A percentile compares a stretch with the other conserved stretches of the same genome.
Conservation (phyloP, 2,797 vertebrate species). For the Falco rusticolus region DNA sequence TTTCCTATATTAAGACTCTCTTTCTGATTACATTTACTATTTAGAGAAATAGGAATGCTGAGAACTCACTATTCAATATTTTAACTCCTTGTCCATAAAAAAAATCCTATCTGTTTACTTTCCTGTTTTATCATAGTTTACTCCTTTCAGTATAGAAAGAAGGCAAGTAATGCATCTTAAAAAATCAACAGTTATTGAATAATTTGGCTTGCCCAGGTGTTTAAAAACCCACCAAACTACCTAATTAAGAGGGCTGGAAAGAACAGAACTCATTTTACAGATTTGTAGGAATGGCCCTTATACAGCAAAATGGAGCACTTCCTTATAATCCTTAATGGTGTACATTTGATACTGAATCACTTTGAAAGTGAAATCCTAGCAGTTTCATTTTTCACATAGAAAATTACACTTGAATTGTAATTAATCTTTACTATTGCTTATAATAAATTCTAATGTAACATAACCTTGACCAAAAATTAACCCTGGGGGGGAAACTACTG, state of each 20-base stretch:
- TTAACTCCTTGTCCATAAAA: not conserved
- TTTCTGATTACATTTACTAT: not conserved
- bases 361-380: not conserved
- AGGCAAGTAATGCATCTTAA: not conserved
- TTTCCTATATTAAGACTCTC: not conserved
- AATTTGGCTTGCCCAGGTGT: not conserved
- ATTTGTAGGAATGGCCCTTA: not conserved
- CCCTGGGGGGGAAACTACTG: not conserved
- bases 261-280: not conserved
- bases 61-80: not conserved
- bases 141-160: not conserved
- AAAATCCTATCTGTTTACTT: not conserved
- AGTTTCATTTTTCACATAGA: not conserved
- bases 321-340: not conserved
- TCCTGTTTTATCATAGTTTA: not conserved
- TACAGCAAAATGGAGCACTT: not conserved
- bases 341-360: not conserved
- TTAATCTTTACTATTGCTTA: not conserved
- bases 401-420: not conserved
- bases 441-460: not conserved
- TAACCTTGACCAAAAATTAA: not conserved
- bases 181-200: not conserved
- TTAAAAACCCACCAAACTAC: not conserved
- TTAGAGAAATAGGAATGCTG: not conserved
- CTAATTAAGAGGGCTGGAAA: not conserved